Base-by-base conservation (phyloP, 2,797 vertebrate genomes). In the Acanthopagrus latus region DNA sequence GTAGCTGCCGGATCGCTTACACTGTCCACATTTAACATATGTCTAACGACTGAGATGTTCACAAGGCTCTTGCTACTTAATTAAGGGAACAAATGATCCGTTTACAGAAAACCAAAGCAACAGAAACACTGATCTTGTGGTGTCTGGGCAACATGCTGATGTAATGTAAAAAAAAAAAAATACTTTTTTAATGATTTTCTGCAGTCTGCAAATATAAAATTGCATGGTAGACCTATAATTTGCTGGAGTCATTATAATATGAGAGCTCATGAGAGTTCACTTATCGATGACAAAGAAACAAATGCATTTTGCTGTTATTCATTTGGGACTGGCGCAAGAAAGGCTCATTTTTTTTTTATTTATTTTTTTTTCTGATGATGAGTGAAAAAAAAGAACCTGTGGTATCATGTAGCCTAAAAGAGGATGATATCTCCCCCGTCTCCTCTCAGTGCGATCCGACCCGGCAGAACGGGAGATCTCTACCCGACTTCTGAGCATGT, bases 71-170 rank as follows among this genome's bases (percentile, higher is more conserved):
- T 71, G 29, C 81, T 84, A 90, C 66, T 74, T 84, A 80, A 88
- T 88, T 87, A 88, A 85, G 47, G 67, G 68, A 82, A 73, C 66
- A 86, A 85, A 89, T 86, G 82, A 87, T 68, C 83, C 85, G 67
- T 83, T 84, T 7, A 79, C 67, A 64, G 41, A 63, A 63, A 67
- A 74, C 56, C 64, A 44, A 46, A 46, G 59, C 59, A 67, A 87
- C 67, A 80, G 64, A 80, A 81, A 77, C 55, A 66, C 27, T 75
- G 73, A 25, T 72, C 58, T 62, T 25, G 13, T 64, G n/a, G 55
- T 50, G 48, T 75, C 78, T 76, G 64, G 55, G 44, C 16, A 62
- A 27, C 66, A 21, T 84, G 81, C 86, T 86, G 88, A 86, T 74
- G 79, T 64, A 46, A 62, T 64, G 71, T 64, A 60, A 83, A 86